Base-by-base conservation (phyloP, 1,140 invertebrate species). In the Megalonaias nervosa region DNA sequence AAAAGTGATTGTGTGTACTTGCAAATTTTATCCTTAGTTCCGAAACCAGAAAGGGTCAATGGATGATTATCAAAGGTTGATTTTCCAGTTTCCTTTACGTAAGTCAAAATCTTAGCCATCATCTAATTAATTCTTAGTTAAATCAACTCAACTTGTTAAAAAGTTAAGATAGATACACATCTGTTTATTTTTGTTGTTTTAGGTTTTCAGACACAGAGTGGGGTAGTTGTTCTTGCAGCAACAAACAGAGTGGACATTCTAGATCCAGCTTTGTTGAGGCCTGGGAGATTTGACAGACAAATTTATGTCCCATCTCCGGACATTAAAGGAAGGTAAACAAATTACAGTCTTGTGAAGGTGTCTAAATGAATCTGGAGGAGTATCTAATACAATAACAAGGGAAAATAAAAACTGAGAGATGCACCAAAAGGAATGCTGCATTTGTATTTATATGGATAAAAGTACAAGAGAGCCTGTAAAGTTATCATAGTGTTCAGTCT, bases 221-320 rank as follows among this genome's bases (percentile, higher is more conserved):
- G 99, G 91, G 98, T 99, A 59, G 98, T 99, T 26, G 97, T 99
- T 13, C 92, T 99, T 82, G 99, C 98, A 21, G 99, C 99, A 16
- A 99, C 99, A 19, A 99, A 99, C 91, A 93, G 99, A 88, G 94
- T 99, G 17, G 99, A 99, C 90, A 98, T 99, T 84, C 91, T 99
- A 19, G 99, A 99, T 90, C 96, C 97, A 85, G 99, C 99, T 26
- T 91, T 99, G 1, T 90, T 99, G 61, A 93, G 99, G 87, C 99
- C 99, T 6, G 99, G 99, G 58, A 93, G 99, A 88, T 99, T 99
- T 91, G 99, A 99, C 92, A 92, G 99, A 79, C 99, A 99, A 91
- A 99, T 99, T 78, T 99, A 94, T 92, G 98, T 99, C 5, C 95
- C 97, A 48, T 96, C 97, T n/a, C 99, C 99, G 2, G 99, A 99